Base-by-base conservation (phyloP, 2,113 vertebrate genomes). In the Orcinus orca region DNA sequence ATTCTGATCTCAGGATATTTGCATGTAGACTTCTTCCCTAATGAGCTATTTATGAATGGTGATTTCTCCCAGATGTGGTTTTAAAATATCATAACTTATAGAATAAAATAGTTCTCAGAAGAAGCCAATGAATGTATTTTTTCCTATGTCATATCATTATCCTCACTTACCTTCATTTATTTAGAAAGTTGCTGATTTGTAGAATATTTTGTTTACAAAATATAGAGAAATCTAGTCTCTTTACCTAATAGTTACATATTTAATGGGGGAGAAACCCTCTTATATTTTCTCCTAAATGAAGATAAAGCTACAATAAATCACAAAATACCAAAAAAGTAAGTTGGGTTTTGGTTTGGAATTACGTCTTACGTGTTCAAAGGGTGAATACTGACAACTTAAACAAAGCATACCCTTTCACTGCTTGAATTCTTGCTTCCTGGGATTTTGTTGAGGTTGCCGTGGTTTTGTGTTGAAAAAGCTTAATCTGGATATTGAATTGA, bases 231-330 rank as follows among this genome's bases (percentile, higher is more conserved):
- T 79, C 33, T 1, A 86, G 10, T 73, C 33, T 88, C 10, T 63
- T 50, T 20, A 29, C 50, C 7, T 93, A 86, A 87, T 77, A 89
- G 77, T 82, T 41, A 67, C 36, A n/a, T 89, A 62, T 62, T 76
- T 82, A 93, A 76, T 26, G 38, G 12, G 36, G 55, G 7, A 41
- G 25, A 44, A 9, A 87, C 31, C 5, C 6, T 81, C 17, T 58
- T 92, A 2, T 76, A 47, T 88, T 95, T 96, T 90, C 36, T 94
- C 23, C 44, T 94, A 58, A 86, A 67, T 92, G 86, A 88, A 94
- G 38, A 53, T 50, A 74, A 87, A 55, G 13, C 31, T 67, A 77
- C 8, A 90, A n/a, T 83, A 74, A 86, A 65, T 88, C n/a, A 47
- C 6, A 95, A 41, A 93, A 84, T 50, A 31, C 31, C 14, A n/a